Evolutionary conservation across 2,797 vertebrate species (phyloP).

Genomic region (Poeciliopsis paucimaculata): DNA sequence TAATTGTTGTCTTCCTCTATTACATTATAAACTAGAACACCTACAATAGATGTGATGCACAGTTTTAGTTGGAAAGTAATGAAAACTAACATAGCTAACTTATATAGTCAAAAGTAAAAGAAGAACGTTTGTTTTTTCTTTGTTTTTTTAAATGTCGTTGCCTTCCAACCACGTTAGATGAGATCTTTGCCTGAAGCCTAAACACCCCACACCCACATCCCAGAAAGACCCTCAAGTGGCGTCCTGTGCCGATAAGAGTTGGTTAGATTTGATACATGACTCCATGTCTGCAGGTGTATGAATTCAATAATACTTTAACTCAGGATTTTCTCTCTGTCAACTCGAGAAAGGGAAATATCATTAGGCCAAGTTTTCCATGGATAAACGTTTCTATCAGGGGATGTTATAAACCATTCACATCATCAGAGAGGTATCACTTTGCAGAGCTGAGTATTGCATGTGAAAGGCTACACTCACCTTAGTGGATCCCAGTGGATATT

Average conservation of each 20-base stretch:
- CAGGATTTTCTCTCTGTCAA: slow-evolving; percentile 53
- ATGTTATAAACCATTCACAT: slow-evolving; percentile 71
- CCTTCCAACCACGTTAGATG: background rate
- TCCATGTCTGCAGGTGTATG: slow-evolving; percentile 48
- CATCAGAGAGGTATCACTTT: slow-evolving; percentile 66
- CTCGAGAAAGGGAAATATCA: slow-evolving; percentile 58
- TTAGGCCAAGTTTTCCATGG: slow-evolving; percentile 54
- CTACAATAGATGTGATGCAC: background rate
- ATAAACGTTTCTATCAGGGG: slow-evolving; percentile 59
- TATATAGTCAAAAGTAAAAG: background rate
- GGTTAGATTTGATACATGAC: slow-evolving; percentile 50
- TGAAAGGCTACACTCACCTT: slow-evolving; percentile 73
- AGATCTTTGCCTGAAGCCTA: slow-evolving; percentile 6
- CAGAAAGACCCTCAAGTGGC: slow-evolving; percentile 48
- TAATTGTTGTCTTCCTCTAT: background rate
- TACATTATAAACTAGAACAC: background rate
- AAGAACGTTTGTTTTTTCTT: background rate
- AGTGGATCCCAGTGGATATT: slow-evolving; percentile 73
- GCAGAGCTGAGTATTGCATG: slow-evolving; percentile 57
- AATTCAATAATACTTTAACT: slow-evolving; percentile 62
- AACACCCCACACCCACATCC: background rate
- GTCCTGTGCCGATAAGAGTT: slow-evolving; percentile 39
- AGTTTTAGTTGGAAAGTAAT: background rate
- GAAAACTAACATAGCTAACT: background rate
- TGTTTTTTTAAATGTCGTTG: background rate